Conservation (phyloP, 2,888 invertebrate species). For the Ophonus ardosiacus region DNA sequence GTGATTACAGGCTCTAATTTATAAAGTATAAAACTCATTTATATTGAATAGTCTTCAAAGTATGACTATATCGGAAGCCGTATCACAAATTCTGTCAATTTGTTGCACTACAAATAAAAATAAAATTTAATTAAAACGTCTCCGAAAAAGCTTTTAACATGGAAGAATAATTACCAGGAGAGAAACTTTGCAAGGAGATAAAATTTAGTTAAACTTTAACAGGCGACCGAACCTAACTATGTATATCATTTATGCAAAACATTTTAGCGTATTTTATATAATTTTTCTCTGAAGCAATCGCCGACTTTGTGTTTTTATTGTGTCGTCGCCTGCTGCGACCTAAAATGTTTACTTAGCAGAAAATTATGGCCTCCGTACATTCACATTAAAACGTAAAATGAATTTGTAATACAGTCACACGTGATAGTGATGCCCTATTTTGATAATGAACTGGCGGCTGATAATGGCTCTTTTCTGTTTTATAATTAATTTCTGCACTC, state of each 20-base stretch:
- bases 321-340: slow-evolving; percentile 34
- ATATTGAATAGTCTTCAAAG: background rate
- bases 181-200: background rate
- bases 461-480: slow-evolving; percentile 33
- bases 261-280: background rate
- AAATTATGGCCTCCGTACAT: slow-evolving; percentile 25
- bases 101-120: slow-evolving; percentile 6
- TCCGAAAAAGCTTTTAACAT: slow-evolving; percentile 9
- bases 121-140: slow-evolving; percentile 34
- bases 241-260: background rate
- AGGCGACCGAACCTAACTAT: background rate
- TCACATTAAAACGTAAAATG: slow-evolving; percentile 42
- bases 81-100: slow-evolving; percentile 14
- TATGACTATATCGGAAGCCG: background rate
- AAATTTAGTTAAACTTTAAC: slow-evolving; percentile 11
- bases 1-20: background rate
- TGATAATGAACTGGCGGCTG: slow-evolving; percentile 27
- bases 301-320: background rate
- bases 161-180: background rate
- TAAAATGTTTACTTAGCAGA: slow-evolving; percentile 47
- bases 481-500: slow-evolving; percentile 14
- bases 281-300: background rate
- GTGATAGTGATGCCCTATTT: slow-evolving; percentile 22
- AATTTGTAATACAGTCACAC: slow-evolving; percentile 40
- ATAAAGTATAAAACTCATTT: background rate